Base-by-base conservation (phyloP, 2,797 vertebrate species). In the Delichon dasypus region DNA sequence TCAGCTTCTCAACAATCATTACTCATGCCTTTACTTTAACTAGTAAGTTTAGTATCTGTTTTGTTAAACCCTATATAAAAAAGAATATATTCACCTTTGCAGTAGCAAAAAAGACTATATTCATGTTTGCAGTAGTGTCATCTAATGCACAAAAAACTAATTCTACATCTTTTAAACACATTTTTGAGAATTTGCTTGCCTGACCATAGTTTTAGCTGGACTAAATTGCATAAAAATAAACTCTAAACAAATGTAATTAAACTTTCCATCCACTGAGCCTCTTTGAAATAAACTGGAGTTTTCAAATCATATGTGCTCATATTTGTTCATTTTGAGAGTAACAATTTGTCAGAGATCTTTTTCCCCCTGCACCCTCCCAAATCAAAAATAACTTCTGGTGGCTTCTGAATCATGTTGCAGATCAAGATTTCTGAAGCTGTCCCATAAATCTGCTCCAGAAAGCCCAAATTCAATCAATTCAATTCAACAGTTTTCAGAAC, bases 401-500 rank as follows among this genome's bases (percentile, higher is more conserved):
- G 45, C n/a, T 91, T 83, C 88, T 72, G 71, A 92, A 90, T 84
- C 82, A 60, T 54, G 36, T 23, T 91, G 75, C n/a, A 77, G 83
- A 92, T 45, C 66, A 74, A 78, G 68, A 96, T 91, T 96, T 81
- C 76, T 66, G 88, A 67, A 85, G 50, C 60, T 85, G 15, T 72
- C 65, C 60, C 75, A 1, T 66, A 86, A 88, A 78, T 80, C 87
- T 93, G 61, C 76, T 85, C 83, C 64, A 96, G 82, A 94, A 96
- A 74, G 70, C 44, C 34, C 68, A 76, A 96, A 83, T 94, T 91
- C 91, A 93, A 83, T 88, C 96, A 94, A 42, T 89, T 89, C 90
- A 93, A 88, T 94, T 94, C 91, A 83, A 62, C 61, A 85, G 60
- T 61, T 89, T 91, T 95, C 81, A 88, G 93, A 89, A 95, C 34